Conservation (phyloP, 2,113 vertebrate species). For the Rhynchomys soricoides region DNA sequence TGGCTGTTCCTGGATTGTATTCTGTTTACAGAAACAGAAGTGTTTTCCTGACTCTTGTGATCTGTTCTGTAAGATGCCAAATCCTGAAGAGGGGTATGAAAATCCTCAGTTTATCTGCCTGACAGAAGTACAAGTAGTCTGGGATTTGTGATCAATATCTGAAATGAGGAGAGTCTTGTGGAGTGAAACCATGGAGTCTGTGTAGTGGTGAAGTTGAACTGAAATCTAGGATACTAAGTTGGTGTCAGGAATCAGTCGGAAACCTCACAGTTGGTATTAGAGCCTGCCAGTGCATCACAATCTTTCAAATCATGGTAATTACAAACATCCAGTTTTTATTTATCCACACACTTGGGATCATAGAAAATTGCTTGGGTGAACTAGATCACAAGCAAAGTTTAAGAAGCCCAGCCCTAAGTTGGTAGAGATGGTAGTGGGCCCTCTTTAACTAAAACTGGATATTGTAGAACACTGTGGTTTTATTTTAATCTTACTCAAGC, state of each 20-base stretch:
- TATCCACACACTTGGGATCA: too few species aligned
- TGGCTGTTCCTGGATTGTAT: neutral
- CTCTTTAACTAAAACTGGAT: too few species aligned
- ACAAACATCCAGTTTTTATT: neutral
- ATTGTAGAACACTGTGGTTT: neutral
- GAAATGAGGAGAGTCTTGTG: neutral
- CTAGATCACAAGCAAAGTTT: neutral
- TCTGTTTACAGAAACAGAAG: neutral
- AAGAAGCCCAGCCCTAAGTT: neutral
- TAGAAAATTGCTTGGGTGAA: neutral
- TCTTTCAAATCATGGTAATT: neutral
- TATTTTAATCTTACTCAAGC: neutral
- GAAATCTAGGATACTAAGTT: neutral
- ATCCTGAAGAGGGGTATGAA: neutral
- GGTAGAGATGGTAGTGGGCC: neutral
- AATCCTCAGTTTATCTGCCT: neutral
- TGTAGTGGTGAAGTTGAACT: neutral
- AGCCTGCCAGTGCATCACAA: neutral
- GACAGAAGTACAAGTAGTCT: neutral
- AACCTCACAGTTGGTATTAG: neutral
- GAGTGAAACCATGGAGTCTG: neutral
- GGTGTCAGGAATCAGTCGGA: neutral
- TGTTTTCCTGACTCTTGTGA: neutral
- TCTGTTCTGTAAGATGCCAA: neutral
- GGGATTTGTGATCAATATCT: neutral